phyloP scores from a whole-genome alignment of 2,113 vertebrate species.

The Spheniscus mendiculus region DNA sequence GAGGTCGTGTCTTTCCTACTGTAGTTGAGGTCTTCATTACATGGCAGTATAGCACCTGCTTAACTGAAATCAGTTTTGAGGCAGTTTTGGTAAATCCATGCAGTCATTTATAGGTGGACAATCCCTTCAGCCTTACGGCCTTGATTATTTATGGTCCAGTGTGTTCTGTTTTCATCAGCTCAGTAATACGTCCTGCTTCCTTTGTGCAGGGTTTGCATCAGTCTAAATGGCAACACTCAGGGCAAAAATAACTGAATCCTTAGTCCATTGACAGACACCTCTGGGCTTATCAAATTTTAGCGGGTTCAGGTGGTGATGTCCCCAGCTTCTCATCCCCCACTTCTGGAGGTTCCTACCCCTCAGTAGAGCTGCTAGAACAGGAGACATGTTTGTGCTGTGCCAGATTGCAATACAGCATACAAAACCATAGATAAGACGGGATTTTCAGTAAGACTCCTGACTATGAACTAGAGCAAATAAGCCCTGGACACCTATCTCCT shows the following conservation, averaged over 20 bases:
- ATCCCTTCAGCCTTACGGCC: neutral
- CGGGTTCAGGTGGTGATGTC: neutral
- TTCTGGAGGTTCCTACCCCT: neutral
- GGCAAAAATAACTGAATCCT: neutral
- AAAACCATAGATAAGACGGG: neutral
- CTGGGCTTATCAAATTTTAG: neutral
- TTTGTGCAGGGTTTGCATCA: neutral
- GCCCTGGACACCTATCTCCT: neutral
- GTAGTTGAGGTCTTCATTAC: neutral
- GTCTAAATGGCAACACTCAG: neutral
- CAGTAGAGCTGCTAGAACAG: neutral
- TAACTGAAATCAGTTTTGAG: neutral
- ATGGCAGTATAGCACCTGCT: neutral
- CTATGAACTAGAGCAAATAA: neutral
- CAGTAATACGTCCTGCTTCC: neutral
- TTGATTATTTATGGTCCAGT: neutral
- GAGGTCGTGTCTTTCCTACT: neutral
- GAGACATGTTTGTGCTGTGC: neutral
- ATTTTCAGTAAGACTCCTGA: neutral
- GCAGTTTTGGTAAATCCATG: neutral
- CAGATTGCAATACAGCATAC: neutral
- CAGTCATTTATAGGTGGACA: neutral
- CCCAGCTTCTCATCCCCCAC: neutral
- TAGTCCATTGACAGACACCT: neutral
- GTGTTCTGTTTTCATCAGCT: neutral